Conservation (phyloP, 2,888 invertebrate species). For the Spisula solida region DNA sequence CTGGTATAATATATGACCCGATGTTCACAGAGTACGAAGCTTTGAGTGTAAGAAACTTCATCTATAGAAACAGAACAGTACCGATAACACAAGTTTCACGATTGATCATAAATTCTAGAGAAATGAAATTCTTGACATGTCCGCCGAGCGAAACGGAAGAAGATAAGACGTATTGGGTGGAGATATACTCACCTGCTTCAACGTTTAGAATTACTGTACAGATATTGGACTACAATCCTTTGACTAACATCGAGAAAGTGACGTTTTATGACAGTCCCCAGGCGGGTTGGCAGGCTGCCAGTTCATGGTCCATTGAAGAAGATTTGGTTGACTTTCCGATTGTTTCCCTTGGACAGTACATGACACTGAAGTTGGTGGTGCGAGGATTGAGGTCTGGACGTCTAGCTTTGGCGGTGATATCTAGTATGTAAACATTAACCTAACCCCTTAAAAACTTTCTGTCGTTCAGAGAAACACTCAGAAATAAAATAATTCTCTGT, state of each 20-base stretch:
- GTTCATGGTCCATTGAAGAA: slow-evolving; percentile 88
- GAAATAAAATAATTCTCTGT: too few species aligned
- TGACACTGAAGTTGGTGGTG: slow-evolving; percentile 86
- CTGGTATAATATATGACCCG: slow-evolving; percentile 97
- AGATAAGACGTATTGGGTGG: slow-evolving; percentile 74
- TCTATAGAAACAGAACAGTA: slow-evolving; percentile 73
- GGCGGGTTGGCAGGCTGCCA: slow-evolving; percentile 59
- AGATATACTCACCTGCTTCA: slow-evolving; percentile 60
- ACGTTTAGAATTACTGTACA: slow-evolving; percentile 80
- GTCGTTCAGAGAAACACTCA: too few species aligned
- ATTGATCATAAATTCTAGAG: slow-evolving; percentile 63
- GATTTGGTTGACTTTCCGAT: slow-evolving; percentile 97
- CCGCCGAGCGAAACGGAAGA: slow-evolving; percentile 68
- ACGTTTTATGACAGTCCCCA: slow-evolving; percentile 79
- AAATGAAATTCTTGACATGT: slow-evolving; percentile 79
- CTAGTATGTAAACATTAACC: slow-evolving; percentile 78
- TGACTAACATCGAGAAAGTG: slow-evolving; percentile 83
- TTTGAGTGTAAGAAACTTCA: slow-evolving; percentile 83
- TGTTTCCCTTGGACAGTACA: slow-evolving; percentile 90
- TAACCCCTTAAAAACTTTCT: too few species aligned
- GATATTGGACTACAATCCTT: slow-evolving; percentile 86
- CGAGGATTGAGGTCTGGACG: slow-evolving; percentile 83
- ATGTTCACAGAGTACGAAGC: slow-evolving; percentile 90
- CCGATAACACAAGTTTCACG: slow-evolving; percentile 63
- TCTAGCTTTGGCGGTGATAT: slow-evolving; percentile 83